Base-by-base conservation (phyloP, 2,113 vertebrate genomes). In the Hylia prasina region DNA sequence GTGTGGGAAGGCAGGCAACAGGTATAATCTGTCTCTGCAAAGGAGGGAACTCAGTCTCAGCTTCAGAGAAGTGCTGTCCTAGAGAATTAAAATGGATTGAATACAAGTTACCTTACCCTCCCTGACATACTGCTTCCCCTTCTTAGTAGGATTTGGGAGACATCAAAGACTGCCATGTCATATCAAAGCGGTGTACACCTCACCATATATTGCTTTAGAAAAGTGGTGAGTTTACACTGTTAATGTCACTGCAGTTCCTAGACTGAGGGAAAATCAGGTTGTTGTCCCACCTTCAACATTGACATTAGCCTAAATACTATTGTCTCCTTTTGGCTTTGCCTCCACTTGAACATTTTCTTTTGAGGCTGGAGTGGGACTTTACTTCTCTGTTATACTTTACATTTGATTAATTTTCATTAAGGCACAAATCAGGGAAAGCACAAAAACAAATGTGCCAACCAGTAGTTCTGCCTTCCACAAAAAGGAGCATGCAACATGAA, bases 341-440 rank as follows among this genome's bases (percentile, higher is more conserved):
- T 86, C 35, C 48, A 80, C 24, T 18, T 88, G 54, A 42, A 82
- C 22, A 17, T 1, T 1, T 61, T 66, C 27, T 87, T 64, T 61
- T 54, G 76, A 77, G 42, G 23, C 4, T 65, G 25, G 64, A 90
- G 45, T 39, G 25, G 35, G 35, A 85, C 20, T 45, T 84, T 9
- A 42, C 23, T 58, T 70, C 63, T 54, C 27, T 48, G 7, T 23
- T 75, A 61, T 19, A 45, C 35, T 72, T 58, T 35, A 47, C 7
- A 69, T 85, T 63, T 61, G 33, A 42, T 73, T 47, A 21, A 8
- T 88, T 90, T 88, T 73, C 47, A 73, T 83, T 88, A 96, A 96
- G 92, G 96, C 93, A 95, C 60, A 86, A 94, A 81, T 83, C 33
- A 79, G 81, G 42, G 30, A 83, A 73, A 93, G 58, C 27, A 71